Base-by-base conservation (phyloP, 2,113 vertebrate genomes). In the Pseudopipra pipra region DNA sequence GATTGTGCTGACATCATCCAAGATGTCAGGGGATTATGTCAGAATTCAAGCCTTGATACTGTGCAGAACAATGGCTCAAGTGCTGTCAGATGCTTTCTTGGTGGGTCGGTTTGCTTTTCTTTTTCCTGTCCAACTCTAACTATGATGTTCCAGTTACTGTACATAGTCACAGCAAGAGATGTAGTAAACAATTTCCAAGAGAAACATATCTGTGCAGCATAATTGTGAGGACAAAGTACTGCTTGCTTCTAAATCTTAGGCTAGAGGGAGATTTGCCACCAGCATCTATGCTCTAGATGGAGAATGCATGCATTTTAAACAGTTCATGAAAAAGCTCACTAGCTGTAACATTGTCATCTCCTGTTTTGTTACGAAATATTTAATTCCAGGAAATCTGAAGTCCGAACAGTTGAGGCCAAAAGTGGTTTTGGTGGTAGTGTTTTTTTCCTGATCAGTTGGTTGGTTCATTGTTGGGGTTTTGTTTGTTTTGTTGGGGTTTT, bases 1-100 rank as follows among this genome's bases (percentile, higher is more conserved):
- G 63, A 62, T 85, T 0, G 1, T 88, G 78, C 89, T 96, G 94
- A 93, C 91, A 94, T 96, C 89, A 91, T 39, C 87, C 22, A 0
- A 79, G 78, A 94, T 95, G 89, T 95, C 87, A 85, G 59, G 87
- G 89, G 66, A 94, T 94, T 95, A 89, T 96, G 91, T 95, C 89
- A 96, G 89, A 96, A 94, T 76, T 93, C 51, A 91, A 58, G 67
- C 81, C 74, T 93, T 91, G 94, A 95, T 91, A 51, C n/a, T 95
- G 66, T 85, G 71, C 93, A 97, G 94, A 96, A 73, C 58, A 82
- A 44, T 67, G 67, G 78, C 78, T 95, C 28, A 70, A 83, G 75
- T 88, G 59, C 82, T 82, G 73, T 88, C 75, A 80, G 85, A 79
- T 3, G 19, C 63, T 87, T 91, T 83, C 75, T 59, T 0, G 1